Conservation (phyloP, 2,888 invertebrate genomes). For the Liposcelis brunnea region DNA sequence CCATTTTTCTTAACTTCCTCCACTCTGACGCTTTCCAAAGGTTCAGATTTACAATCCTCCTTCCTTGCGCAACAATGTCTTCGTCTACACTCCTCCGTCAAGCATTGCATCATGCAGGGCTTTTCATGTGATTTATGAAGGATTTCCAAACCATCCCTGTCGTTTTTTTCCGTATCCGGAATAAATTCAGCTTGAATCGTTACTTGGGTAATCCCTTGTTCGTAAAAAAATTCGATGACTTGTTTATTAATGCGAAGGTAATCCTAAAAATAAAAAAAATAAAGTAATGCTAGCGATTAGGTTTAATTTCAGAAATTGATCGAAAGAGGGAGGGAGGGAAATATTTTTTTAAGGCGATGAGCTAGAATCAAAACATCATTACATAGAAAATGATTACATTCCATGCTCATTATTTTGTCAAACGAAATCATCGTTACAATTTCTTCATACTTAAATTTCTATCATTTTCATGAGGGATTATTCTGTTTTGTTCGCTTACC, state of each 20-base stretch:
- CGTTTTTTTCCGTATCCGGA: constrained; percentile 11
- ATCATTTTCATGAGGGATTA: too few relatives aligned
- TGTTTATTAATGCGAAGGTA: constrained; percentile 29
- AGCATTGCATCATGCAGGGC: constrained; percentile 9
- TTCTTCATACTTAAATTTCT: too few relatives aligned
- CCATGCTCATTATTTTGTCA: too few relatives aligned
- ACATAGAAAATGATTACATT: too few relatives aligned
- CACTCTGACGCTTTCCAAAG: not conserved
- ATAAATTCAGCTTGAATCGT: constrained; percentile 77
- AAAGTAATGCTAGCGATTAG: constrained; percentile 2
- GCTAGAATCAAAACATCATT: too few relatives aligned
- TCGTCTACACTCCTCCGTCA: constrained; percentile 24
- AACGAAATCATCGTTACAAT: too few relatives aligned
- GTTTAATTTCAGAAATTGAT: too few relatives aligned
- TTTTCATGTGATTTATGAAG: not conserved
- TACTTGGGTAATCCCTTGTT: constrained; percentile 65
- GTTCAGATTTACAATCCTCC: not conserved
- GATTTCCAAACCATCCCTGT: not conserved
- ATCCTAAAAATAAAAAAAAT: constrained; percentile 16
- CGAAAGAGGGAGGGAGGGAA: too few relatives aligned
- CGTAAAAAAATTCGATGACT: constrained; percentile 55
- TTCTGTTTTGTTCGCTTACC: constrained; percentile 24
- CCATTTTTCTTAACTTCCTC: not conserved
- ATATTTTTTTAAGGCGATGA: too few relatives aligned
- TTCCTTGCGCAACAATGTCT: constrained; percentile 22